These are phyloP conservation scores for Lumbricus terrestris DNA, from an alignment of 2,888 invertebrate genomes.

Conservation along the genomic window DNA sequence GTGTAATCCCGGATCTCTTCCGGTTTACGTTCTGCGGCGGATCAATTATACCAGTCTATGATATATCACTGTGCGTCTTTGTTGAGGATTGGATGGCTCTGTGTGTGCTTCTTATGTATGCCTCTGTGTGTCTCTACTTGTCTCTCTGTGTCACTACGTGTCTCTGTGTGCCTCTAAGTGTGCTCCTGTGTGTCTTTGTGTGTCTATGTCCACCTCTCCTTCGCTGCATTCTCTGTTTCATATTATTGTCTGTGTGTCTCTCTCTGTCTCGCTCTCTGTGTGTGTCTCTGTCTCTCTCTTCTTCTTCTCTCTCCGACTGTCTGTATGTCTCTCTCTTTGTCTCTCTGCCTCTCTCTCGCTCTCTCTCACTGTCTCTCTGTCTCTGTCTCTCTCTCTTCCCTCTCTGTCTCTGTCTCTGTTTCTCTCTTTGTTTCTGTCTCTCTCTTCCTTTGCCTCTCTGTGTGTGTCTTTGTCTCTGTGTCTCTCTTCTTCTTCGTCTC, in stretches of 20 bases:
- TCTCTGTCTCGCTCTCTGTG: too few species aligned
- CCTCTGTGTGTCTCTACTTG: too few species aligned
- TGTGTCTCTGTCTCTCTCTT: too few species aligned
- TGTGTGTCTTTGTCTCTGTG: background rate
- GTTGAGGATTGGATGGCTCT: background rate
- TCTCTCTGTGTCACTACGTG: background rate
- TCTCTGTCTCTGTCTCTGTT: background rate
- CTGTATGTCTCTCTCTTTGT: too few species aligned
- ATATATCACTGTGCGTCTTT: background rate
- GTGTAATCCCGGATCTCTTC: background rate
- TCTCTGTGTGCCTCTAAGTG: background rate
- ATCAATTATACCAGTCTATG: constrained; percentile 3
- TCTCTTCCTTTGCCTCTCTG: background rate
- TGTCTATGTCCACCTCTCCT: background rate
- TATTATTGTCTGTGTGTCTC: too few species aligned
- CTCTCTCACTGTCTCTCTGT: too few species aligned
- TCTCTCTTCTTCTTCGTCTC: background rate
- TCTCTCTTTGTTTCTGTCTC: background rate
- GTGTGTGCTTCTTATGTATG: background rate
- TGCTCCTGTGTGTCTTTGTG: background rate
- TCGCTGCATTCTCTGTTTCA: background rate
- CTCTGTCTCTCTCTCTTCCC: too few species aligned
- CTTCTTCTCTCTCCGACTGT: too few species aligned
- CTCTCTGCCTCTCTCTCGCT: too few species aligned
- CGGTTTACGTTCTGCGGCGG: background rate